These are phyloP conservation scores for Spongilla lacustris DNA, from an alignment of 37 sponge, comb jelly and placozoan genomes.

Conservation along the genomic window DNA sequence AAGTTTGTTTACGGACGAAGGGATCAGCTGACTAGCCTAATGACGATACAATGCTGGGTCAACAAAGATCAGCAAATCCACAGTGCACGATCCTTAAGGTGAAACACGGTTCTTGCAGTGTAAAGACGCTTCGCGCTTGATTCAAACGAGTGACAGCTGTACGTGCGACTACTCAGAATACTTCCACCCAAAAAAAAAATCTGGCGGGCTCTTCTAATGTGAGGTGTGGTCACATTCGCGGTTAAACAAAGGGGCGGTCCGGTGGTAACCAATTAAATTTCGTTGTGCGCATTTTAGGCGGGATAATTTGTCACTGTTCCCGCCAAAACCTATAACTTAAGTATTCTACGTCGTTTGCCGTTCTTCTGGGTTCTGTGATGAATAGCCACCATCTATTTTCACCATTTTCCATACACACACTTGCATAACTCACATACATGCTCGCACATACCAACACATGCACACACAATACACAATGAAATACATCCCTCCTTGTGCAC, in stretches of 20 bases:
- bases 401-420: conserved; percentile 35
- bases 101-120: neutral
- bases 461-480: conserved; percentile 38
- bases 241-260: neutral
- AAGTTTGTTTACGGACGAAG: neutral
- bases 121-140: neutral
- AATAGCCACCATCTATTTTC: neutral
- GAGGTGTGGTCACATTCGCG: neutral
- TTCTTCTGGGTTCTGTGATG: neutral
- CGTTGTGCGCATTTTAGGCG: neutral
- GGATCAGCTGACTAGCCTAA: neutral
- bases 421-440: too few species aligned
- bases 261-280: conserved; percentile 3
- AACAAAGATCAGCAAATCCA: neutral
- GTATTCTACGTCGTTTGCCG: neutral
- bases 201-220: neutral
- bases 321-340: conserved; percentile 7
- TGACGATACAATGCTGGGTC: neutral
- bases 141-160: neutral
- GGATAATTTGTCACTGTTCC: neutral
- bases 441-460: conserved; percentile 19
- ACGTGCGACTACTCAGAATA: neutral
- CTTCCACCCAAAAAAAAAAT: neutral
- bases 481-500: too few species aligned
- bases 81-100: neutral